Conservation (phyloP, 2,888 invertebrate species). For the Eupeodes luniger region DNA sequence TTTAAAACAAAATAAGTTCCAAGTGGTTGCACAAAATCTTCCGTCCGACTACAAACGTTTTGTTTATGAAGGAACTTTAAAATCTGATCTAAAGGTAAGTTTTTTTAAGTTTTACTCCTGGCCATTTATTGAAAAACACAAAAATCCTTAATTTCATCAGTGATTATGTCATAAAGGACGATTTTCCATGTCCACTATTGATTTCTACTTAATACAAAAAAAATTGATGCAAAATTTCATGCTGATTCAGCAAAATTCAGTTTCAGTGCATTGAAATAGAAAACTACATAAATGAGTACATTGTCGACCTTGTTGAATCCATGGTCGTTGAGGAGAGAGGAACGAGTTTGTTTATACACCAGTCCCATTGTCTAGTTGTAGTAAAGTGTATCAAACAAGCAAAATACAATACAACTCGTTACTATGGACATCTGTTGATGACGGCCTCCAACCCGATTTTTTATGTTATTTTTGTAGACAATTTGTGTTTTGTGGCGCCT, state of each 20-base stretch:
- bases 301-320: not conserved
- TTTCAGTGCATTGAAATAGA: not conserved
- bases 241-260: constrained; percentile 1
- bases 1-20: not conserved
- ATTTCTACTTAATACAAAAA: not conserved
- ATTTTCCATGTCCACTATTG: constrained; percentile 6
- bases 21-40: not conserved
- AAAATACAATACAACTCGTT: not conserved
- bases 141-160: not conserved
- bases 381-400: not conserved
- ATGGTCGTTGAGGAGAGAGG: not conserved
- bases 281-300: not conserved
- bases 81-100: not conserved
- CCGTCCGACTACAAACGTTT: constrained; percentile 11
- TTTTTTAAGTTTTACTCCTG: too few relatives aligned
- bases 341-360: not conserved
- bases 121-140: not conserved
- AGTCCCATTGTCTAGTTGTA: not conserved
- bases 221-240: not conserved
- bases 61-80: not conserved
- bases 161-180: constrained; percentile 17
- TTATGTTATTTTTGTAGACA: not conserved
- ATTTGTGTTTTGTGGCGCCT: not conserved
- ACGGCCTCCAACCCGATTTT: not conserved
- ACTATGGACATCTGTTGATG: constrained; percentile 37